A percentile compares a stretch with the other conserved stretches of the same genome.
Conservation (phyloP, 92 coral and sea anemone genomes). For the Epizoanthus fatuus region DNA sequence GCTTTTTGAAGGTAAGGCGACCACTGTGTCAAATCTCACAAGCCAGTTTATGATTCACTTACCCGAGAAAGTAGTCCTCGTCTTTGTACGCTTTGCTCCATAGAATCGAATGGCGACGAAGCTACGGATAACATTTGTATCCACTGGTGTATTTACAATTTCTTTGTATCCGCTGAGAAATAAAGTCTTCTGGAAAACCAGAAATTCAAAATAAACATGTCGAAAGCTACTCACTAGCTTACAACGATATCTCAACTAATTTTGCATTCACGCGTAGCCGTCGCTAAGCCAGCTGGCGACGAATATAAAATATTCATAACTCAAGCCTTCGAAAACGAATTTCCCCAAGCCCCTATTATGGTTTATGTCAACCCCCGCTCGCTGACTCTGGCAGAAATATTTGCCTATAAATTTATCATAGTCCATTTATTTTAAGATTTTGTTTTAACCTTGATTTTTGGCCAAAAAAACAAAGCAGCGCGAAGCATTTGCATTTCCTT, state of each 20-base stretch:
- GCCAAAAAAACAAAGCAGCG: neutral
- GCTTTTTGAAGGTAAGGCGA: constrained; percentile 20
- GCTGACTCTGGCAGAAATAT: neutral
- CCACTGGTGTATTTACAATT: neutral
- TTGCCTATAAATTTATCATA: neutral
- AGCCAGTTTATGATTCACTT: neutral
- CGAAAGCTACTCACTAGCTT: constrained; percentile 11
- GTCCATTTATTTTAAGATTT: neutral
- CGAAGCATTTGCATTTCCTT: neutral
- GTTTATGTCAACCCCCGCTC: constrained; percentile 14
- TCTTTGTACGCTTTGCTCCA: constrained; percentile 21
- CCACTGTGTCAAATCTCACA: constrained; percentile 9
- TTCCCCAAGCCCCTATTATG: constrained; percentile 13
- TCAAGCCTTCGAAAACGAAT: constrained; percentile 2
- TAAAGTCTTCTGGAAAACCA: constrained; percentile 1
- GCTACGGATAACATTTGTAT: constrained; percentile 12
- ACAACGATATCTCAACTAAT: constrained; percentile 5
- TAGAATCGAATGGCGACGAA: constrained; percentile 31
- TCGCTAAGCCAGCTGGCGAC: constrained; percentile 36
- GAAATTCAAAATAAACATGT: constrained; percentile 28
- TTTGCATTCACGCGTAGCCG: constrained; percentile 2
- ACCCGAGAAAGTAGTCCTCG: constrained; percentile 28
- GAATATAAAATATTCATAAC: constrained; percentile 37
- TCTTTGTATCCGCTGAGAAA: neutral
- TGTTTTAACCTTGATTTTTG: neutral